A percentile compares a stretch with the other conserved stretches of the same genome.
These are phyloP conservation scores for Cnemophilus loriae DNA, from an alignment of 2,113 vertebrate species.

Conservation along the genomic window DNA sequence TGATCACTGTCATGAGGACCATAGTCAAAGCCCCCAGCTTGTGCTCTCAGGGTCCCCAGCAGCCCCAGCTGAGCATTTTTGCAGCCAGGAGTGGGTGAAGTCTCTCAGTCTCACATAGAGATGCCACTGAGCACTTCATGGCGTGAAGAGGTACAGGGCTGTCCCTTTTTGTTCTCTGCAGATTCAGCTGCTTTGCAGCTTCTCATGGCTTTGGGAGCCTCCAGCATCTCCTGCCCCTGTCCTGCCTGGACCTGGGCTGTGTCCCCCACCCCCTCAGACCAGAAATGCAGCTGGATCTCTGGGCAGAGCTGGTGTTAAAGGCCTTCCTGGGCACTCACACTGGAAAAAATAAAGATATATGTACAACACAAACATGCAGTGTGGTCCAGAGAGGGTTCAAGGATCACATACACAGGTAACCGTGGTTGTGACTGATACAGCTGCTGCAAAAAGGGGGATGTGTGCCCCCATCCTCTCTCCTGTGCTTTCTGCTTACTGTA, in stretches of 20 bases:
- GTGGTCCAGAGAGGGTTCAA: background rate
- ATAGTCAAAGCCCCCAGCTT: background rate
- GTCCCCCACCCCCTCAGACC: background rate
- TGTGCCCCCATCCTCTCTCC: background rate
- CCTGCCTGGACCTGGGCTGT: background rate
- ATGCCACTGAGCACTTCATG: background rate
- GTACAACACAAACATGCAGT: background rate
- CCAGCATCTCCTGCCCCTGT: background rate
- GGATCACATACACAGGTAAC: background rate
- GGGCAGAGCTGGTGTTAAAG: background rate
- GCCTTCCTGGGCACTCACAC: background rate
- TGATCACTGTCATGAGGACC: accelerated
- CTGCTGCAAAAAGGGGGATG: background rate
- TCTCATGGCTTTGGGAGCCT: background rate
- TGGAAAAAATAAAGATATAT: background rate
- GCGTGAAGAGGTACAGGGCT: background rate
- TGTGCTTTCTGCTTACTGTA: background rate
- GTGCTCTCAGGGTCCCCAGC: background rate
- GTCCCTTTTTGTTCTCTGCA: background rate
- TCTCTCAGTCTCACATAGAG: background rate
- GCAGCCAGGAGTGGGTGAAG: background rate
- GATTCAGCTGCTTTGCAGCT: background rate
- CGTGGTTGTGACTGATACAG: background rate
- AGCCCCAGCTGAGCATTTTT: background rate
- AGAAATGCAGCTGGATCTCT: background rate